Conservation (phyloP, 2,888 invertebrate species). For the Stenotaenia linearis region DNA sequence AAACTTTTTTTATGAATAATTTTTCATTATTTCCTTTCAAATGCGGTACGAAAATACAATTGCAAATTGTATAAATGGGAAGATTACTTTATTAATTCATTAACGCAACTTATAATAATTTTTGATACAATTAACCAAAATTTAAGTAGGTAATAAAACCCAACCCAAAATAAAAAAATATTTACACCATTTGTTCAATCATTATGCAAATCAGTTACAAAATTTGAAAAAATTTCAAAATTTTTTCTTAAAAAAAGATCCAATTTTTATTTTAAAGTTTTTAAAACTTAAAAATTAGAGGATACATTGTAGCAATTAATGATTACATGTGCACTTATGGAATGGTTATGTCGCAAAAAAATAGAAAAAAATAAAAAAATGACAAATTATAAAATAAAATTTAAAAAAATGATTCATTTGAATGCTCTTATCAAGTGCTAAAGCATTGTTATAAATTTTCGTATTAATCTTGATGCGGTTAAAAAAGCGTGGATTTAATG, state of each 20-base stretch:
- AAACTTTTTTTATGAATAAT: not conserved
- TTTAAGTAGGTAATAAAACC: not conserved
- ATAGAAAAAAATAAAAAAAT: not conserved
- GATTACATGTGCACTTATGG: not conserved
- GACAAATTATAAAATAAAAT: not conserved
- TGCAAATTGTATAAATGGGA: not conserved
- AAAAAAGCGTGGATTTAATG: not conserved
- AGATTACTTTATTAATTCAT: too few relatives aligned
- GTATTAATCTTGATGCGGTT: not conserved
- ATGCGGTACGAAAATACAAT: not conserved
- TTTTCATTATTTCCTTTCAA: not conserved
- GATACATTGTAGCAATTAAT: not conserved
- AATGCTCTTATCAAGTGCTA: not conserved
- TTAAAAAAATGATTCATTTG: not conserved
- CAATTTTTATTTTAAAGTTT: not conserved
- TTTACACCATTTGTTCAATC: not conserved
- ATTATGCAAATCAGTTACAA: not conserved
- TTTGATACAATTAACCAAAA: not conserved
- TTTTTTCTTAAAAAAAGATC: not conserved
- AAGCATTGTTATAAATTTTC: not conserved
- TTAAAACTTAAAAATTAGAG: not conserved
- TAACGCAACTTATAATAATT: not conserved
- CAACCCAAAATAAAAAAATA: slow-evolving; percentile 3
- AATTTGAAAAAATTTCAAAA: not conserved
- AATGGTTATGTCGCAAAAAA: not conserved